Evolutionary conservation across 35 echinoderm and acorn worm species (phyloP).

Genomic region (Heliocidaris erythrogramma): DNA sequence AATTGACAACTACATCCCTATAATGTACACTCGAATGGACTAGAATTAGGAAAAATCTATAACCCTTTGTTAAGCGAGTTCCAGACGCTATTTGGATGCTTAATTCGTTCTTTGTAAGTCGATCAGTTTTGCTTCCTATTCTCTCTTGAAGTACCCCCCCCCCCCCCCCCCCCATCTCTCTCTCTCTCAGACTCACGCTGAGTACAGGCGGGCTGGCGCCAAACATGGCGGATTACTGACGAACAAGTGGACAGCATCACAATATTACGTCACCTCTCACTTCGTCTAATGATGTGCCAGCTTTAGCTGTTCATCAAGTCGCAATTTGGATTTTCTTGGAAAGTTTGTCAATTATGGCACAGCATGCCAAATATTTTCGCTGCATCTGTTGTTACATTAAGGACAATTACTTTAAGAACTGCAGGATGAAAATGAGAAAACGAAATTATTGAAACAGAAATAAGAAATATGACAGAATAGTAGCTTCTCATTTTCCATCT

Average conservation of each 20-base stretch:
- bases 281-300: background rate
- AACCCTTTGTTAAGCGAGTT: background rate
- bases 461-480: background rate
- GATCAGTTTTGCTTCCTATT: background rate
- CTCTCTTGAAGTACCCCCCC: background rate
- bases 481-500: background rate
- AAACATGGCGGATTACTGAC: background rate
- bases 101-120: background rate
- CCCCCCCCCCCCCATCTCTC: background rate
- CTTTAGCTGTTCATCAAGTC: background rate
- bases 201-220: background rate
- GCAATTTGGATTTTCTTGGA: background rate
- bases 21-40: background rate
- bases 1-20: slow-evolving; percentile 1
- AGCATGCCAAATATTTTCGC: background rate
- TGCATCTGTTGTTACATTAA: background rate
- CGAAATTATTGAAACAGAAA: background rate
- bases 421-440: background rate
- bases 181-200: background rate
- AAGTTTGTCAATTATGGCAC: background rate
- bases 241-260: background rate
- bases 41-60: background rate
- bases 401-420: background rate
- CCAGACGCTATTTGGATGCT: background rate
- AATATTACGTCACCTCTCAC: background rate